phyloP scores from a whole-genome alignment of 1,140 invertebrate species.

The Carcinoscorpius rotundicauda region DNA sequence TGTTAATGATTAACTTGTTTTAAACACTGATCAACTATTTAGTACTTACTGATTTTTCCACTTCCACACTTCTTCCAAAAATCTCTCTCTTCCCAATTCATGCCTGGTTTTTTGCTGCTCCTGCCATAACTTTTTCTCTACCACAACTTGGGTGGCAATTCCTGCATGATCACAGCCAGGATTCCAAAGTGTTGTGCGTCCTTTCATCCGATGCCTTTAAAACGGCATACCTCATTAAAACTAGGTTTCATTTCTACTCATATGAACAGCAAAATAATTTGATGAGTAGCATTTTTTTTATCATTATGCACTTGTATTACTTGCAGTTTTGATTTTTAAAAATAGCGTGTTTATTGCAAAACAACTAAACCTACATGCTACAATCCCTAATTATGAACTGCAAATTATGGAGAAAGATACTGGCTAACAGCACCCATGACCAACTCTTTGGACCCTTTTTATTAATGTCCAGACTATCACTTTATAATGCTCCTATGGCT shows the following conservation, averaged over 20 bases:
- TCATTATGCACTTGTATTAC: no score
- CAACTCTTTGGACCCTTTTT: no score
- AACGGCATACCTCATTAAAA: constrained; percentile 1
- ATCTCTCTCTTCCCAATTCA: constrained; percentile 88
- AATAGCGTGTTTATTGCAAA: no score
- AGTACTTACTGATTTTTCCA: constrained; percentile 74
- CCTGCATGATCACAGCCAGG: constrained; percentile 99
- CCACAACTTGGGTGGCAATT: constrained; percentile 98
- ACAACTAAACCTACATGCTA: no score
- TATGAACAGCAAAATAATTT: constrained; percentile 12
- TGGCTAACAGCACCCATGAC: no score
- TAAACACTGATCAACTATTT: neutral
- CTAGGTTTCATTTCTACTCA: neutral
- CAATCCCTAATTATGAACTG: no score
- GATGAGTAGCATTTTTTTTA: neutral
- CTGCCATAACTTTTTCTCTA: constrained; percentile 79
- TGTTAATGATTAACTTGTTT: neutral
- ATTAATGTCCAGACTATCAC: no score
- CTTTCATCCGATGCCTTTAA: constrained; percentile 74
- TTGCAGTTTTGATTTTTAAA: no score
- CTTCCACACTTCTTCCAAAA: constrained; percentile 88
- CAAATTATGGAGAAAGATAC: no score
- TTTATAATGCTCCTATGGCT: no score
- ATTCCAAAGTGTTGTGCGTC: constrained; percentile 79
- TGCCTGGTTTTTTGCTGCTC: constrained; percentile 86